A percentile compares a stretch with the other conserved stretches of the same genome.
phyloP scores from a whole-genome alignment of 2,888 invertebrate genomes.

The Harmothoe impar region DNA sequence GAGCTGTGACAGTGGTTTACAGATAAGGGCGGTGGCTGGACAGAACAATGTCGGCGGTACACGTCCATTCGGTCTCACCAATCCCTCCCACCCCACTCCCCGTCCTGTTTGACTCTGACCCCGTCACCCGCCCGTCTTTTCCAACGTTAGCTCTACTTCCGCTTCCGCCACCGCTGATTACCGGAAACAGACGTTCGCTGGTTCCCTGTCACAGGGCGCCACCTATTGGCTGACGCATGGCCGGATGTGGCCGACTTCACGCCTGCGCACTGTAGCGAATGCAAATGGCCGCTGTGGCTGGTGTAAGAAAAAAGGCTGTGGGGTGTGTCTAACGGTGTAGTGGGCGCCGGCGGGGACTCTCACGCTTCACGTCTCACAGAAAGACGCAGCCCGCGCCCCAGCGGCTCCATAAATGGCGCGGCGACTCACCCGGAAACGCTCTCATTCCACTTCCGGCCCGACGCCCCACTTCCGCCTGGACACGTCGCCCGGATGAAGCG shows the following conservation, averaged over 20 bases:
- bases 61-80: no score
- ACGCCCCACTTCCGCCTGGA: constrained; percentile 46
- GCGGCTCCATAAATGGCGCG: constrained; percentile 46
- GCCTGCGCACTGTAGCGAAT: constrained; percentile 51
- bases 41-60: no score
- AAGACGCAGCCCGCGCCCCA: constrained; percentile 7
- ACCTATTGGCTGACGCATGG: constrained; percentile 12
- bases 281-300: constrained; percentile 43
- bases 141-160: background rate
- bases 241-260: constrained; percentile 54
- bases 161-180: background rate
- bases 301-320: constrained; percentile 42
- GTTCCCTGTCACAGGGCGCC: constrained; percentile 34
- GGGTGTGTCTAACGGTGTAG: constrained; percentile 46
- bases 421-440: constrained; percentile 36
- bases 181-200: constrained; percentile 47
- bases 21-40: no score
- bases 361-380: constrained; percentile 24
- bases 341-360: background rate
- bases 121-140: background rate
- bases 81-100: background rate
- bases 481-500: constrained; percentile 32
- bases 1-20: no score
- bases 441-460: constrained; percentile 47
- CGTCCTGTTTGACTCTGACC: background rate